These are phyloP conservation scores for Himantopus leucocephalus DNA, from an alignment of 2,113 vertebrate genomes.

Conservation along the genomic window DNA sequence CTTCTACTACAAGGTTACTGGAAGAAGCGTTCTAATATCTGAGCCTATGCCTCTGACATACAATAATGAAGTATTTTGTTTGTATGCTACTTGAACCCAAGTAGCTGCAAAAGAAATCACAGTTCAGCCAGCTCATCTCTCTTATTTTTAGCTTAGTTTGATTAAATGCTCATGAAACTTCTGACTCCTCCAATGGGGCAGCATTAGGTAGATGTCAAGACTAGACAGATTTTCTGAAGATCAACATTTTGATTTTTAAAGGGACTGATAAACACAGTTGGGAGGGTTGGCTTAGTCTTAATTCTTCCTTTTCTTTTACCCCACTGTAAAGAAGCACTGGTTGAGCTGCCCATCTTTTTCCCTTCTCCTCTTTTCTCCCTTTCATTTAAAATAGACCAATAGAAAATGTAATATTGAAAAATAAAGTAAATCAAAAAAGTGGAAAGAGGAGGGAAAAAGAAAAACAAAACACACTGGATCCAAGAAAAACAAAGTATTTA, in stretches of 20 bases:
- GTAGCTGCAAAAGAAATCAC: neutral
- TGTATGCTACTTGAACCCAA: neutral
- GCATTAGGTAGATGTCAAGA: neutral
- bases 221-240: neutral
- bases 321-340: neutral
- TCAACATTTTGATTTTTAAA: neutral
- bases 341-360: neutral
- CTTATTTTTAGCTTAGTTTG: neutral
- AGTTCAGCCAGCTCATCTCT: neutral
- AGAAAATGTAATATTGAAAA: neutral
- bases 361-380: neutral
- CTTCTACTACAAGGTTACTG: neutral
- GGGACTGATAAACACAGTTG: neutral
- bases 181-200: neutral
- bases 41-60: neutral
- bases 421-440: neutral
- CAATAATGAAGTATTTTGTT: conserved; percentile 12
- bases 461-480: neutral
- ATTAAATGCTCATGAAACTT: neutral
- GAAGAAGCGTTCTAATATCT: neutral
- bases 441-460: too few relatives aligned
- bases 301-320: neutral
- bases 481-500: neutral
- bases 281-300: neutral
- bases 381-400: neutral